Conservation (phyloP, 2,113 vertebrate species). For the Sebastes fasciatus region DNA sequence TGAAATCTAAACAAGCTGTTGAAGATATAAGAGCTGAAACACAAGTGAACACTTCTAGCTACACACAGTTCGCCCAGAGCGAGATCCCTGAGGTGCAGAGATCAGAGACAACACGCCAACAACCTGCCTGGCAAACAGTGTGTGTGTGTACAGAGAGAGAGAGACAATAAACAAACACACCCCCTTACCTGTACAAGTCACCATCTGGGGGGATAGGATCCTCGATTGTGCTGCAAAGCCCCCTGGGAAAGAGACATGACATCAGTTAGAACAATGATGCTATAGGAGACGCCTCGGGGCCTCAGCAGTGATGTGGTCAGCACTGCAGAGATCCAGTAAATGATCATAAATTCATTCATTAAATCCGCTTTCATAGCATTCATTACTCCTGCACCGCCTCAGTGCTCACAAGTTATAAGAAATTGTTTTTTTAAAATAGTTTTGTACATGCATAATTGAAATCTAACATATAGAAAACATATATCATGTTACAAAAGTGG, state of each 20-base stretch:
- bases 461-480: background rate
- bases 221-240: constrained; percentile 59
- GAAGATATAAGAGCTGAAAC: constrained; percentile 23
- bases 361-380: background rate
- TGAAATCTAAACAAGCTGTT: constrained; percentile 17
- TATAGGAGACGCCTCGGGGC: constrained; percentile 32
- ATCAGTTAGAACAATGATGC: constrained; percentile 35
- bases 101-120: constrained; percentile 30
- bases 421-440: background rate
- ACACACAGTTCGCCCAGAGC: constrained; percentile 25
- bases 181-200: constrained; percentile 68
- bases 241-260: constrained; percentile 54
- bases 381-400: background rate
- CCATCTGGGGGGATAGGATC: constrained; percentile 57
- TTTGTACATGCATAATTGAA: background rate
- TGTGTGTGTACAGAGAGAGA: background rate
- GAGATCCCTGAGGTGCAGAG: constrained; percentile 16
- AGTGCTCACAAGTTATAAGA: background rate
- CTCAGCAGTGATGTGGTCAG: constrained; percentile 38
- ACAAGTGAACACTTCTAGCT: constrained; percentile 16
- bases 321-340: constrained; percentile 17
- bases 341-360: constrained; percentile 23
- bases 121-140: background rate
- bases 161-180: background rate
- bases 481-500: background rate